Base-by-base conservation (phyloP, 2,113 vertebrate species). In the Aphyosemion australe region DNA sequence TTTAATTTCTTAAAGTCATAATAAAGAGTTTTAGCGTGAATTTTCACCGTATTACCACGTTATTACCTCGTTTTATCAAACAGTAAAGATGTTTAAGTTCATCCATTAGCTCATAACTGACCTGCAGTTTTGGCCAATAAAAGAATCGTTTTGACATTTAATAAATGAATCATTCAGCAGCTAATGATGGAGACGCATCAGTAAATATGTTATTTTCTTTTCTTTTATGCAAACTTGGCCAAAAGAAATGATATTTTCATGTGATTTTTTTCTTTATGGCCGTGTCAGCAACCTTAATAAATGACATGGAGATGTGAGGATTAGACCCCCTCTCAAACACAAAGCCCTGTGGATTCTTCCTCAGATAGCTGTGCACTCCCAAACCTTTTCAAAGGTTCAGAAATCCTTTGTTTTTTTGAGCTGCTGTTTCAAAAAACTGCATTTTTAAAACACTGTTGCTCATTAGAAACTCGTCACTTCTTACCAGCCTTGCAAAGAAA, bases 161-260 rank as follows among this genome's bases (percentile, higher is more conserved):
- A n/a, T n/a, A n/a, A n/a, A n/a, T n/a, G n/a, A n/a, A n/a, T n/a
- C n/a, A n/a, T n/a, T n/a, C n/a, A n/a, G 26, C 26, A 26, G 26
- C 26, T 26, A 26, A 26, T n/a, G n/a, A 26, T 26, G 1, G 26
- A 5, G 26, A 26, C 5, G 3, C 5, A 37, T 37, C 9, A 21
- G 56, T 26, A 10, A 47, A n/a, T 47, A 3, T 21, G 8, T 4
- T 10, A 2, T 13, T n/a, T n/a, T 13, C 14, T 16, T 12, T 41
- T 19, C 12, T 18, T 56, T 20, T 18, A 32, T 47, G 16, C 5
- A 60, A 50, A 57, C 45, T 32, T 56, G 51, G 12, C 11, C 49
- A 69, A 31, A 4, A 12, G 19, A 69, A 72, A 58, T 49, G 18
- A 60, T 52, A 18, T 74, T 74, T 83, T 80, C 20, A 37, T 47